Conservation (phyloP, 1,140 invertebrate genomes). For the Chionoecetes opilio region DNA sequence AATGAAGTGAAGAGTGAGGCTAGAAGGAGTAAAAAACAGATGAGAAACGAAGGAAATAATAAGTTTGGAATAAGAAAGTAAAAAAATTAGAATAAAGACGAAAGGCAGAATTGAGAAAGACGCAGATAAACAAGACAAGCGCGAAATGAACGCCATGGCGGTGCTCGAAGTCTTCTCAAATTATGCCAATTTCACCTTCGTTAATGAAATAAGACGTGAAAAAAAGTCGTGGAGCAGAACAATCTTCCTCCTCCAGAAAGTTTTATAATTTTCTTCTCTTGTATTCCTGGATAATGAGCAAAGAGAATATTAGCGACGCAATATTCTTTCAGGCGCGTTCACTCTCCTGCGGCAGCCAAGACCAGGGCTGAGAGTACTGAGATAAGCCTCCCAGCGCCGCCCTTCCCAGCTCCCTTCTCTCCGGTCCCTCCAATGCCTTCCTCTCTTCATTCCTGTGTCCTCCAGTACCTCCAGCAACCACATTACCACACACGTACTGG, state of each 20-base stretch:
- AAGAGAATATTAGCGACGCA: neutral
- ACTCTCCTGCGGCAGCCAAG: neutral
- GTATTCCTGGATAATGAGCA: neutral
- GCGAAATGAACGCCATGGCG: neutral
- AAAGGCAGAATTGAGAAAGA: slow-evolving; percentile 2
- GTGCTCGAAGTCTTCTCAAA: too few species aligned
- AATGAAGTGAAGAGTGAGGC: too few species aligned
- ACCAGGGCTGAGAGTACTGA: neutral
- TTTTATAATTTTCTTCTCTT: too few species aligned
- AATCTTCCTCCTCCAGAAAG: too few species aligned
- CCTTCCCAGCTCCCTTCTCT: too few species aligned
- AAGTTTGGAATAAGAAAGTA: neutral
- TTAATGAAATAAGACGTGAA: neutral
- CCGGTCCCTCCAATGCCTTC: too few species aligned
- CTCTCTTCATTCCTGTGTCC: too few species aligned
- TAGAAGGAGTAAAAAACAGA: too few species aligned
- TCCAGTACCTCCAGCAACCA: too few species aligned
- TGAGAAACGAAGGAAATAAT: neutral
- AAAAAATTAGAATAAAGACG: neutral
- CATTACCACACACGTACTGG: too few species aligned
- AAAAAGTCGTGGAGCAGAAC: neutral
- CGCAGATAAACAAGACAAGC: neutral
- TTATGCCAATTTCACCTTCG: too few species aligned
- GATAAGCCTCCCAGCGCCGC: too few species aligned
- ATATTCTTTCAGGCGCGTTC: neutral